Conservation (phyloP, 2,797 vertebrate species). For the Liparis tanakae region DNA sequence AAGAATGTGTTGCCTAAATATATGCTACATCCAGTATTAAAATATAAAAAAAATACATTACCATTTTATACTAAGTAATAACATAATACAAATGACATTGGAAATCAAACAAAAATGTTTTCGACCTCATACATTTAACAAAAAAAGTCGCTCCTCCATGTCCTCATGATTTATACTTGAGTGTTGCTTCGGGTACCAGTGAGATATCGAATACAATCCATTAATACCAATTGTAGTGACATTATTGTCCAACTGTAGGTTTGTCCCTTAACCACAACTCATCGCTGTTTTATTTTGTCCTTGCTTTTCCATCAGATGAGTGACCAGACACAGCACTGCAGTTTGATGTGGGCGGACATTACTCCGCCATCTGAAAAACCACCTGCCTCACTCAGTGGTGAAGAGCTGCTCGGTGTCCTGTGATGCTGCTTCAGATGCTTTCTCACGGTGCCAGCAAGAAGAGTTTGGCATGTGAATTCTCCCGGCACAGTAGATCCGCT, state of each 20-base stretch:
- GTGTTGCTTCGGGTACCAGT: not conserved
- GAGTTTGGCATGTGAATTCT: slow-evolving; percentile 7
- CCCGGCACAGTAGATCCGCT: not conserved
- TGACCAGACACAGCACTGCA: not conserved
- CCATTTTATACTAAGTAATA: not conserved
- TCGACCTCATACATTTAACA: not conserved
- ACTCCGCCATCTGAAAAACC: slow-evolving; percentile 13
- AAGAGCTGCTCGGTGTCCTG: slow-evolving; percentile 1
- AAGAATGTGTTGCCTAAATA: no score
- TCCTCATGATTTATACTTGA: not conserved
- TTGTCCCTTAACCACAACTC: not conserved
- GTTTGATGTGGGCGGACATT: slow-evolving; percentile 12
- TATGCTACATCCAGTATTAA: not conserved
- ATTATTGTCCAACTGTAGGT: not conserved
- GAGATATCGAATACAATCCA: not conserved
- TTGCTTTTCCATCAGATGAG: slow-evolving; percentile 2
- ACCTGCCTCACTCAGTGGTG: not conserved
- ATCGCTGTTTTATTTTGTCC: not conserved
- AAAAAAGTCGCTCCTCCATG: not conserved
- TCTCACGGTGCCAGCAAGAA: not conserved
- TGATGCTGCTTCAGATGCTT: slow-evolving; percentile 12
- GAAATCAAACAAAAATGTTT: not conserved
- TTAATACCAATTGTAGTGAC: not conserved
- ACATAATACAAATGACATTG: not conserved
- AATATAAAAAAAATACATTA: not conserved